A percentile compares a stretch with the other conserved stretches of the same genome.
Conservation (phyloP, 2,113 vertebrate species). For the Chloropsis cyanopogon region DNA sequence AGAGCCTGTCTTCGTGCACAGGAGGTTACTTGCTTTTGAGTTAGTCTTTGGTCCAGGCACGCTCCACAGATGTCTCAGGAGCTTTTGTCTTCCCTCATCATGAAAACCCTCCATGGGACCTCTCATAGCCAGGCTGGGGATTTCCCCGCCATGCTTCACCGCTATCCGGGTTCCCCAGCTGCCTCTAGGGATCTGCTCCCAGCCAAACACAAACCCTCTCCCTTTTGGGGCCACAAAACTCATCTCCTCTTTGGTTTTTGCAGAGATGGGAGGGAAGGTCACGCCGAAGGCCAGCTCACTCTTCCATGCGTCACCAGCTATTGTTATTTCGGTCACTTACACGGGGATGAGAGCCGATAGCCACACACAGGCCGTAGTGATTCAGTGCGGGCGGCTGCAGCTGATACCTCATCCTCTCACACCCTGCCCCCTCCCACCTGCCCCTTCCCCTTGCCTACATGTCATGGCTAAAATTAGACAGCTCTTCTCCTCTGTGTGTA, state of each 20-base stretch:
- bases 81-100: not conserved
- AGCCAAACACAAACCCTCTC: not conserved
- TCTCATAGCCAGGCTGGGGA: not conserved
- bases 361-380: not conserved
- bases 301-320: not conserved
- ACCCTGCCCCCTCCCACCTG: not conserved
- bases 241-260: not conserved
- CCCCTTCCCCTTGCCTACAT: not conserved
- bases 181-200: not conserved
- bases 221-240: not conserved
- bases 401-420: not conserved
- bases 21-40: not conserved
- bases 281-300: accelerated
- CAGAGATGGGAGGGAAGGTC: not conserved
- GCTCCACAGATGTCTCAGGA: not conserved
- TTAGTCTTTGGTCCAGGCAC: not conserved
- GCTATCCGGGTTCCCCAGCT: not conserved
- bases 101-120: not conserved
- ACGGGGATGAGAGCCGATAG: accelerated
- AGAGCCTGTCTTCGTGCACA: not conserved
- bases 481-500: not conserved
- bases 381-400: not conserved
- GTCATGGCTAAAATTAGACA: not conserved
- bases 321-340: not conserved
- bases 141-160: not conserved